Conservation (phyloP, 2,113 vertebrate genomes). For the Craseonycteris thonglongyai region DNA sequence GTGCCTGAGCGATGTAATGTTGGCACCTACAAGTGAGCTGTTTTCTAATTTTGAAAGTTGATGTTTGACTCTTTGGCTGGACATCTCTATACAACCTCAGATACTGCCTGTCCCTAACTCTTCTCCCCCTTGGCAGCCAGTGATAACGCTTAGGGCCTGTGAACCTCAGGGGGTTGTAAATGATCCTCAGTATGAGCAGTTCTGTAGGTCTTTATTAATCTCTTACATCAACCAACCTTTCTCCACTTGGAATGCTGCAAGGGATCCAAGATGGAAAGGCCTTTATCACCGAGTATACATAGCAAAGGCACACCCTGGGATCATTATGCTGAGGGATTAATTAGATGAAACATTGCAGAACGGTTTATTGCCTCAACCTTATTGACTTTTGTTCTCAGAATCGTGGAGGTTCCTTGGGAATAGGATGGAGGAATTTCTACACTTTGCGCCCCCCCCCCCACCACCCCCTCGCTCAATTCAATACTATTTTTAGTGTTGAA, state of each 20-base stretch:
- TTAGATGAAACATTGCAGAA: background rate
- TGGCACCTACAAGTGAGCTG: background rate
- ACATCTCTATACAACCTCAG: background rate
- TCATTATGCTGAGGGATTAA: background rate
- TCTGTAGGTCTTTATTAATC: background rate
- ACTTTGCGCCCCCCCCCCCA: background rate
- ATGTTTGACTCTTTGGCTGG: background rate
- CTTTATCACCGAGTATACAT: background rate
- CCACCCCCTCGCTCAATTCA: no score
- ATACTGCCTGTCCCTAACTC: background rate
- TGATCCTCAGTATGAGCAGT: background rate
- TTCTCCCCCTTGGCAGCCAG: background rate
- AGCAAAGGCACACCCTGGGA: background rate
- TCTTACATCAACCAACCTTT: background rate
- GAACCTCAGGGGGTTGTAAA: background rate
- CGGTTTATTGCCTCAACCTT: background rate
- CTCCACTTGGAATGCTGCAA: background rate
- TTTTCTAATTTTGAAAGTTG: background rate
- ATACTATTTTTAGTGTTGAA: background rate
- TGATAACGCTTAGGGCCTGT: background rate
- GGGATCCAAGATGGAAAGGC: background rate
- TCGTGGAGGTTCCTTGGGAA: background rate
- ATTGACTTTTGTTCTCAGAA: background rate
- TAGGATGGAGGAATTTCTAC: background rate
- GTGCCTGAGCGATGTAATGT: background rate